These are phyloP conservation scores for Hemiscyllium ocellatum DNA, from an alignment of 2,113 vertebrate genomes.

Conservation along the genomic window DNA sequence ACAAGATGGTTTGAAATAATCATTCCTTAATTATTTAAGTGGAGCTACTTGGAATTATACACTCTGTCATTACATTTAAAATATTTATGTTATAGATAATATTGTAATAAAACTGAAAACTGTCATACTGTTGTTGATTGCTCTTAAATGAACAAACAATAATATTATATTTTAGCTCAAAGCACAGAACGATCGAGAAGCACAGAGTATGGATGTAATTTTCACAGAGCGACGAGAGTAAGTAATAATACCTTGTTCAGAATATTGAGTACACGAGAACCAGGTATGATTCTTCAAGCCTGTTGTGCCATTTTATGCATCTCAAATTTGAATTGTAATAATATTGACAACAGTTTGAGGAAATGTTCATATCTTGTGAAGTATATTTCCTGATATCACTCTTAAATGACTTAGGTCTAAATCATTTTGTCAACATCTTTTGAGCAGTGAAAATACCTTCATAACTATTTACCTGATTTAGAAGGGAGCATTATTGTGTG, in stretches of 20 bases:
- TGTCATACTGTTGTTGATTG: no score
- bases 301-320: neutral
- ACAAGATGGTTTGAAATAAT: neutral
- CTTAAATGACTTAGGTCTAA: neutral
- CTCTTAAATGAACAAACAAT: neutral
- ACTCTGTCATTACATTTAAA: neutral
- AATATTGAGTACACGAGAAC: neutral
- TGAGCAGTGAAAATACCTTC: neutral
- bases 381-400: neutral
- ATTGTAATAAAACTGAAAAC: neutral
- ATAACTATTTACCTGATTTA: neutral
- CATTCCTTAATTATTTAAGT: neutral
- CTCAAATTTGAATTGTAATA: neutral
- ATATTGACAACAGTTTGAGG: neutral
- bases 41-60: neutral
- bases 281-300: neutral
- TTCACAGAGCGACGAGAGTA: conserved; percentile 87
- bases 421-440: neutral
- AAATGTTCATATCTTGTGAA: neutral
- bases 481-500: no score
- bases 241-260: conserved; percentile 52
- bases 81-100: neutral
- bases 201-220: conserved; percentile 78
- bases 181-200: conserved; percentile 79
- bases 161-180: conserved; percentile 66